Evolutionary conservation across 2,797 vertebrate genomes (phyloP), one percentile per base, ranked within the genome.

Genomic region (Oreonectes daqikongensis): DNA sequence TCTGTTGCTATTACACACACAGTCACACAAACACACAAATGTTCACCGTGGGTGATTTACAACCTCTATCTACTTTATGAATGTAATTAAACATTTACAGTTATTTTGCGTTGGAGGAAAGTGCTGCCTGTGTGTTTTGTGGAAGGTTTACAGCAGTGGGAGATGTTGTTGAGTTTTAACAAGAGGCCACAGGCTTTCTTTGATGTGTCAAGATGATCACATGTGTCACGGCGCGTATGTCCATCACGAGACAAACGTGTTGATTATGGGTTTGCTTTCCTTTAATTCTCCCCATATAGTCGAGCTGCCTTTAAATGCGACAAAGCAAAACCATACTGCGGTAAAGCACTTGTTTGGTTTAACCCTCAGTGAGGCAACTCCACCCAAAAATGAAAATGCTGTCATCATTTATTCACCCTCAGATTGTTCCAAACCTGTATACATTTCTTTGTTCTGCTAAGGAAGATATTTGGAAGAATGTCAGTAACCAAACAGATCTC

Each of bases 41-140:
- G 81, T 81, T 61, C 85, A 84, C 87, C 79, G 65, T 26, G 79
- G 84, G 73, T 87, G 85, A 90, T 91, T 92, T 90, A 91, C 87
- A 84, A 84, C 81, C 79, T 59, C 71, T 87, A 86, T 89, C 83
- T 84, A 79, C 90, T 91, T 92, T 91, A 92, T 90, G 90, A 88
- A 88, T 86, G 82, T 90, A 92, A 92, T 93, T 92, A 92, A 88
- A 87, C 85, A 80, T 92, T 90, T 91, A 92, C 87, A 86, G 79
- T 89, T 86, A 79, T 90, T 89, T 85, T 87, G 85, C 77, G 81
- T 78, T 75, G 77, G 70, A 86, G 82, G 66, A 88, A 91, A 92
- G 86, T 89, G 89, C 89, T 88, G 88, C 86, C 85, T 89, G 87
- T 85, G 89, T 85, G 79, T 90, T 92, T 83, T 85, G 87, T 87